These are phyloP conservation scores for Acrocephalus kingi DNA, from an alignment of 2,113 vertebrate species.

Conservation along the genomic window DNA sequence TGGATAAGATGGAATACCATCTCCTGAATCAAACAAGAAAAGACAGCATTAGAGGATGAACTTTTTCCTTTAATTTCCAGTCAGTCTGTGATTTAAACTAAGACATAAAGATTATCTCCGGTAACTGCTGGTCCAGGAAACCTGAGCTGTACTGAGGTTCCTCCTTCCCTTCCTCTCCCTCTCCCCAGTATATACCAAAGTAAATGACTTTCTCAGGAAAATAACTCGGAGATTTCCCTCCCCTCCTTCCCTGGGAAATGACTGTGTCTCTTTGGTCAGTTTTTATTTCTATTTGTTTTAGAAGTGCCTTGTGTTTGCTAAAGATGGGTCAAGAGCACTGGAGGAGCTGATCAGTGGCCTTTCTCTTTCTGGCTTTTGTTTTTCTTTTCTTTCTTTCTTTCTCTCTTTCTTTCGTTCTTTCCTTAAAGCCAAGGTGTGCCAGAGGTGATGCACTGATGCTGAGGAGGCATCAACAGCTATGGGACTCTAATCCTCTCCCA, in stretches of 20 bases:
- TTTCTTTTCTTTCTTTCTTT: background rate
- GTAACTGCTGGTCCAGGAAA: constrained; percentile 34
- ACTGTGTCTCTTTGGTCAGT: constrained; percentile 36
- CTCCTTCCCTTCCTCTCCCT: constrained; percentile 19
- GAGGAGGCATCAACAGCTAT: constrained; percentile 71
- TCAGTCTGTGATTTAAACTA: constrained; percentile 42
- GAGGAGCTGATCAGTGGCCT: constrained; percentile 76
- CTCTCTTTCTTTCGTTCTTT: constrained; percentile 30
- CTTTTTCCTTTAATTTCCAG: constrained; percentile 43
- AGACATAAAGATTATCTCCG: constrained; percentile 14
- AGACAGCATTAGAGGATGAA: constrained; percentile 36
- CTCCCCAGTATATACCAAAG: constrained; percentile 46
- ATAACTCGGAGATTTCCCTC: constrained; percentile 31
- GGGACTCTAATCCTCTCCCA: constrained; percentile 57
- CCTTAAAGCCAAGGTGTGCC: constrained; percentile 72
- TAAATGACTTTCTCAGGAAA: constrained; percentile 67
- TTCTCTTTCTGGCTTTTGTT: constrained; percentile 63
- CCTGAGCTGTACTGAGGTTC: constrained; percentile 38
- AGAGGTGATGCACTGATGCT: constrained; percentile 70
- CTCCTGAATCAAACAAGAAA: constrained; percentile 29
- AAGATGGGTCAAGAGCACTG: constrained; percentile 66
- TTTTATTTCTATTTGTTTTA: constrained; percentile 67
- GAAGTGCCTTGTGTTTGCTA: constrained; percentile 75
- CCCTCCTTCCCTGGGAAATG: constrained; percentile 34
- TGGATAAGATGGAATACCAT: constrained; percentile 7